Base-by-base conservation (phyloP, 2,113 vertebrate species). In the Ictalurus punctatus region DNA sequence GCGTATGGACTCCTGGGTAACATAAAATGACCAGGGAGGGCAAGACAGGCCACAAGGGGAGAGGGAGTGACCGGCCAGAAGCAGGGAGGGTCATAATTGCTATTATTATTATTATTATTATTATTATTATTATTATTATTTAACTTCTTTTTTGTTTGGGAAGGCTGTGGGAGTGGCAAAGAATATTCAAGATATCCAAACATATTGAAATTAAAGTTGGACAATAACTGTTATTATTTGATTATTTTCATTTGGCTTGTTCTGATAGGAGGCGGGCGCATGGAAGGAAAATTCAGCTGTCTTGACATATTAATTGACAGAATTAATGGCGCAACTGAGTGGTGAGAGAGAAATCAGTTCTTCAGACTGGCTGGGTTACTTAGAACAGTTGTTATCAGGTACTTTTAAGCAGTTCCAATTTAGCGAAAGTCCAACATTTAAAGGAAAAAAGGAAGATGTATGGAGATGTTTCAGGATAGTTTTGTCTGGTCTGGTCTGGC, bases 1-100 rank as follows among this genome's bases (percentile, higher is more conserved):
- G 98, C 95, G 98, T 93, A 98, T 99, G 97, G 98, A 99, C 93
- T 95, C 98, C 0, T 99, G 98, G 98, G 98, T 99, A 95, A 99
- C 98, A 96, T 99, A 99, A 96, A 93, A 56, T 73, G 84, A 89
- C 86, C 0, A 63, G 17, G 56, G 82, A 89, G 61, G 63, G 73
- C 82, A 52, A n/a, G 37, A 79, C 54, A 61, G 69, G 89, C 67
- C 44, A 76, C 65, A 27, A 44, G 84, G 88, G 90, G 56, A 59
- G 80, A 23, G 58, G 25, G n/a, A 61, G 58, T n/a, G 81, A 84
- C 89, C 93, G 90, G 92, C 54, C 87, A 87, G 82, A 87, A 87
- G 92, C 40, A 92, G 91, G 88, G 90, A 93, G 92, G 93, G 92
- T 94, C 92, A 91, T 93, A 94, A 90, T 87, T 91, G 90, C 90